phyloP scores from a whole-genome alignment of 2,113 vertebrate genomes.

The Odocoileus hemionus region DNA sequence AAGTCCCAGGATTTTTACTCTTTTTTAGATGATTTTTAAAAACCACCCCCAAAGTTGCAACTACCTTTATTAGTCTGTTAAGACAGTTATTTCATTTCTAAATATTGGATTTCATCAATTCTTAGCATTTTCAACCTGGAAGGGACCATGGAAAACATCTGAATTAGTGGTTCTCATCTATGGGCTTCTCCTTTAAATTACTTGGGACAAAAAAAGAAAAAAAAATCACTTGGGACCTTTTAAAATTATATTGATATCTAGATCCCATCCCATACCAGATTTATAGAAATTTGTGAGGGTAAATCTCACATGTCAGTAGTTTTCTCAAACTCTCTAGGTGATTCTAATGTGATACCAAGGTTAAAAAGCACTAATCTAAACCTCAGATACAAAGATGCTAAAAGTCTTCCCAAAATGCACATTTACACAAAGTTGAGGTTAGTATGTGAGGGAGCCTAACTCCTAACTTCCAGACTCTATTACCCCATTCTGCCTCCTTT shows the following conservation, averaged over 20 bases:
- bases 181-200: neutral
- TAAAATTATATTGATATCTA: neutral
- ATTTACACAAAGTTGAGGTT: neutral
- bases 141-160: neutral
- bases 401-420: neutral
- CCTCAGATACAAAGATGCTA: neutral
- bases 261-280: neutral
- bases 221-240: neutral
- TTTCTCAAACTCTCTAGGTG: neutral
- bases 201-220: neutral
- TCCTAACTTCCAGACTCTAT: neutral
- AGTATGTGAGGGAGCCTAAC: neutral
- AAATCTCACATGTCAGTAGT: neutral
- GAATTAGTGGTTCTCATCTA: neutral
- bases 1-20: neutral
- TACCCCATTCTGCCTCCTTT: neutral
- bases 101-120: neutral
- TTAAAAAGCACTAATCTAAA: neutral
- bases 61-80: neutral
- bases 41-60: neutral
- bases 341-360: neutral
- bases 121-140: neutral
- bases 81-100: neutral
- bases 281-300: neutral
- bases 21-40: neutral